Conservation (phyloP, 2,888 invertebrate genomes). For the Hipparchia sbordonii region DNA sequence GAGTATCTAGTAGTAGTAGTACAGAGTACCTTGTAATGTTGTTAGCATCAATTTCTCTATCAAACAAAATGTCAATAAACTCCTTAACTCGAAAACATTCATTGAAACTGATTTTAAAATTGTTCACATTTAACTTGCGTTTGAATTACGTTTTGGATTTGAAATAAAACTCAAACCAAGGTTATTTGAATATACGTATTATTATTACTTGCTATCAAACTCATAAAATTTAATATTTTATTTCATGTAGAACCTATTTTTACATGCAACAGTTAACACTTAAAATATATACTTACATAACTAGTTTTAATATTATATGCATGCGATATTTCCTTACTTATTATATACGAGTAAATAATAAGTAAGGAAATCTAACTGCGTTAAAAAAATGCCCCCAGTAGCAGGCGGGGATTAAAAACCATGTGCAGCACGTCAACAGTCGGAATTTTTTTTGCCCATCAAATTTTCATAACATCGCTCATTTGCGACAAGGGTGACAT, state of each 20-base stretch:
- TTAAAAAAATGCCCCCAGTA: too few relatives aligned
- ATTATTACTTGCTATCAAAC: background rate
- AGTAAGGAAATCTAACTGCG: too few relatives aligned
- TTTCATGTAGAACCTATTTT: background rate
- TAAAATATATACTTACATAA: too few relatives aligned
- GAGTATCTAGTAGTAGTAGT: too few relatives aligned
- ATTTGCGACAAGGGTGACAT: too few relatives aligned
- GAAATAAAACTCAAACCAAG: background rate
- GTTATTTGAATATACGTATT: background rate
- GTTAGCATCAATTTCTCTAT: background rate
- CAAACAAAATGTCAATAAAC: constrained; percentile 7
- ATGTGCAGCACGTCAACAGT: too few relatives aligned
- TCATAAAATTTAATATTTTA: background rate
- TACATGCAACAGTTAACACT: background rate
- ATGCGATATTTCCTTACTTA: too few relatives aligned
- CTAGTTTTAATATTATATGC: too few relatives aligned
- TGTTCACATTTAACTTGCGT: background rate
- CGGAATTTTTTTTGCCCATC: too few relatives aligned
- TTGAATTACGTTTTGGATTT: background rate
- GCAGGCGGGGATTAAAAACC: too few relatives aligned
- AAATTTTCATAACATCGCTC: too few relatives aligned
- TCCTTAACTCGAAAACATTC: background rate
- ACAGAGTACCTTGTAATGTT: constrained; percentile 8
- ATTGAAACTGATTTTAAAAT: background rate
- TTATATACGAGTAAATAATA: too few relatives aligned